Evolutionary conservation across 2,113 vertebrate genomes (phyloP), one percentile per base, ranked within the genome.

Genomic region (Mystacornis crossleyi): DNA sequence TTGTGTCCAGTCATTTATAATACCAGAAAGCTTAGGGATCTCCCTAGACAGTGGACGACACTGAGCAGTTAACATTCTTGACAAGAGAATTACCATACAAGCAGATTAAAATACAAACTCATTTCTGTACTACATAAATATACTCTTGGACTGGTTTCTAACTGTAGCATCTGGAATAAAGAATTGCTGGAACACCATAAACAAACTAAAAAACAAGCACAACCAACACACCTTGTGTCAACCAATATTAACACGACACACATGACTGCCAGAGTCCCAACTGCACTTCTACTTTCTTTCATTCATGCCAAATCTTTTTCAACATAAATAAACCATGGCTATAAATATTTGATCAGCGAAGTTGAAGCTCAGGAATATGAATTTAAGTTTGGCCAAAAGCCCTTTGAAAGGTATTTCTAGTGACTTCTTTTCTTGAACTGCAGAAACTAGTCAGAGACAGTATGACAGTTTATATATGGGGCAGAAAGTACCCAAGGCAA

Each of bases 401-500:
- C 14, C n/a, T 81, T 43, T 26, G 15, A 58, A 77, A 88, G 18
- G 33, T 15, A 50, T 43, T 89, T 77, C 18, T 36, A 60, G 24
- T 31, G 6, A 70, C 48, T 86, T 55, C 4, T 81, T 60, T 85
- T 42, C 34, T 79, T 34, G 60, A 71, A 50, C 55, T 42, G 26
- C 29, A 90, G 67, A 90, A 95, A 55, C 48, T 26, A 53, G 21
- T 45, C 14, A 54, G 26, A 64, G 14, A 14, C 26, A 61, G 20
- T 1, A 12, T 28, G 25, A 53, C 0, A 0, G 18, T 25, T 72
- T 43, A 43, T 17, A 64, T 4, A 10, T 0, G 0, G 18, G 29
- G 54, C 47, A 55, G 25, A 51, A 86, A 74, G 57, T 17, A 61
- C 15, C 29, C 9, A 18, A 18, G 21, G 18, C 40, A 54, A 70